Evolutionary conservation across 2,797 vertebrate genomes (phyloP), one percentile per base, ranked within the genome.

Genomic region (Pantherophis vulpinus): DNA sequence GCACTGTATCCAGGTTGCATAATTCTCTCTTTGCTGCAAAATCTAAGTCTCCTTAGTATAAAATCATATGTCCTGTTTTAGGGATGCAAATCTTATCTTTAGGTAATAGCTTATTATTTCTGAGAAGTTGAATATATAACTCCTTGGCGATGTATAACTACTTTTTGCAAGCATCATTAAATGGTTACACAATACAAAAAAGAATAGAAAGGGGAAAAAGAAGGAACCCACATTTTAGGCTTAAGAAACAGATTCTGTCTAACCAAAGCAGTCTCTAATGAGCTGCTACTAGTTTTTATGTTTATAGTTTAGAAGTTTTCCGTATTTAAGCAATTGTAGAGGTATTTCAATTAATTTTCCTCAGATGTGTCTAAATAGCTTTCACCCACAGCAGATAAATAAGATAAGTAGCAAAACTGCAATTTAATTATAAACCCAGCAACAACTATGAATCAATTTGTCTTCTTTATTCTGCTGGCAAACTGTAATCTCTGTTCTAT

Each of bases 311-410:
- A 92, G n/a, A 90, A 88, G 60, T 93, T 94, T 92, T 88, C 87
- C 83, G 93, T 95, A 94, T 94, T 92, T 95, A 86, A 95, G 79
- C n/a, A 94, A 47, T 60, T 88, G 88, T 91, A 95, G 74, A 96
- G 94, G 86, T 94, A 94, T 63, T 96, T 95, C 96, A 97, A 97
- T 96, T 98, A 96, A 95, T 95, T 96, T 96, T 96, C 93, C 95
- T 90, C 89, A 79, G 66, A 94, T 95, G 91, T 32, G 90, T 94
- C 94, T 95, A 95, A 96, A 93, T 93, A 90, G 90, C 93, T 92
- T 97, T 97, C 94, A 94, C 12, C 92, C 89, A 94, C 14, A 95
- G 88, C 59, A 96, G 61, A 94, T 89, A 95, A 96, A 95, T 96
- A 97, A 97, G 96, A 96, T 95, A 93, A 95, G 66, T 86, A 94